Evolutionary conservation across 2,888 invertebrate genomes (phyloP).

Genomic region (Toxonevra muliebris): DNA sequence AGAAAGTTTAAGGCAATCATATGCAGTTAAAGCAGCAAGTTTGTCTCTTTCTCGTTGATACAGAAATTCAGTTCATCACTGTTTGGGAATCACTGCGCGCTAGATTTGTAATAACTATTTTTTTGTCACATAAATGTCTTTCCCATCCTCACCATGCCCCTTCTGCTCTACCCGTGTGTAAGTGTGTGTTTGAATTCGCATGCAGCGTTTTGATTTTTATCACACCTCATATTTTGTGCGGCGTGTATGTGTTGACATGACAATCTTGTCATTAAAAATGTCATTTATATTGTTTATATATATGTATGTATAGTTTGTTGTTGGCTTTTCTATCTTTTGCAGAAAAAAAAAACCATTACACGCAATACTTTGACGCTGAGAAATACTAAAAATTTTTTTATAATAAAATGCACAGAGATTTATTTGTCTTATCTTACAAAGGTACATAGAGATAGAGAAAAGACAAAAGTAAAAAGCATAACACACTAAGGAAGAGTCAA

Average conservation of each 20-base stretch:
- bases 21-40: too few relatives aligned
- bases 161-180: too few relatives aligned
- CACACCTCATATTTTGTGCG: constrained; percentile 19
- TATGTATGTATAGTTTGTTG: neutral
- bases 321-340: neutral
- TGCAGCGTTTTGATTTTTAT: constrained; percentile 16
- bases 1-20: too few relatives aligned
- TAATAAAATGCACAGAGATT: constrained; percentile 26
- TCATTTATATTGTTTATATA: constrained; percentile 10
- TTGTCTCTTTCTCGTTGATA: too few relatives aligned
- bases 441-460: too few relatives aligned
- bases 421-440: constrained; percentile 29
- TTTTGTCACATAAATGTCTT: too few relatives aligned
- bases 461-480: too few relatives aligned
- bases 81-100: too few relatives aligned
- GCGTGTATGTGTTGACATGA: neutral
- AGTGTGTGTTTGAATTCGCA: neutral
- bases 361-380: constrained; percentile 1
- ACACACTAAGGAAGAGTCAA: too few relatives aligned
- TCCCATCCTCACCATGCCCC: too few relatives aligned
- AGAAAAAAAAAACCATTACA: neutral
- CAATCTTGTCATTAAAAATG: constrained; percentile 6
- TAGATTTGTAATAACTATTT: too few relatives aligned
- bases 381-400: neutral
- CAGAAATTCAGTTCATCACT: too few relatives aligned